Evolutionary conservation across 2,113 vertebrate species (phyloP).

Genomic region (Spilogale gracilis): DNA sequence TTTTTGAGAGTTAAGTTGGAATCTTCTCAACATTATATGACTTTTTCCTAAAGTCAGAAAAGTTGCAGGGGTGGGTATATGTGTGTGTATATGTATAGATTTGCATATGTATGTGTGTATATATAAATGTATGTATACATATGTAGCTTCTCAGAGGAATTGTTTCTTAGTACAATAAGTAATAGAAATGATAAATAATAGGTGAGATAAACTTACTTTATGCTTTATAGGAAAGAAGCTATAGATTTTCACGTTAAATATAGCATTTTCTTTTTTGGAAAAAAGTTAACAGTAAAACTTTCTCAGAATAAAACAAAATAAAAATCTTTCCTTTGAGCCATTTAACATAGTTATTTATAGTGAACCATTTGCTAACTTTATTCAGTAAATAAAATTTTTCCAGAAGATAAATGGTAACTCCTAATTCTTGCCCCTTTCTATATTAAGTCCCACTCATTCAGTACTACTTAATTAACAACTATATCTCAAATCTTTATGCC

Average conservation of each 20-base stretch:
- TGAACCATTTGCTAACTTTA: conserved; percentile 55
- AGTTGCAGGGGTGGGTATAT: neutral
- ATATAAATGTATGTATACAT: neutral
- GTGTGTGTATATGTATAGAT: neutral
- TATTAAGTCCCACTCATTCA: conserved; percentile 43
- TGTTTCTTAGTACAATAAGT: neutral
- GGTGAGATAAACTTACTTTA: neutral
- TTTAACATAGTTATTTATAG: conserved; percentile 47
- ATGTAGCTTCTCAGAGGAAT: neutral
- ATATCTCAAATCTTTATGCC: conserved; percentile 23
- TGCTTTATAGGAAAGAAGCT: conserved; percentile 51
- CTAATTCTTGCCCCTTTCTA: conserved; percentile 8
- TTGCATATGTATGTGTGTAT: neutral
- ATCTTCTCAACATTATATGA: neutral
- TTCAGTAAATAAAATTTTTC: conserved; percentile 26
- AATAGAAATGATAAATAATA: conserved; percentile 40
- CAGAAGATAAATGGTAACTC: conserved; percentile 55
- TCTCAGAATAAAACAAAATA: conserved; percentile 21
- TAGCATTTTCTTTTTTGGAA: neutral
- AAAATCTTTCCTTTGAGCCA: conserved; percentile 20
- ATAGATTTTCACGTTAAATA: conserved; percentile 47
- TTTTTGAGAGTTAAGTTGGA: neutral
- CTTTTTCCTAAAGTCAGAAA: neutral
- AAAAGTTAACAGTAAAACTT: conserved; percentile 50
- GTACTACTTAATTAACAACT: conserved; percentile 29